A percentile compares a stretch with the other conserved stretches of the same genome.
Conservation (phyloP, 2,797 vertebrate species). For the Carduelis carduelis region DNA sequence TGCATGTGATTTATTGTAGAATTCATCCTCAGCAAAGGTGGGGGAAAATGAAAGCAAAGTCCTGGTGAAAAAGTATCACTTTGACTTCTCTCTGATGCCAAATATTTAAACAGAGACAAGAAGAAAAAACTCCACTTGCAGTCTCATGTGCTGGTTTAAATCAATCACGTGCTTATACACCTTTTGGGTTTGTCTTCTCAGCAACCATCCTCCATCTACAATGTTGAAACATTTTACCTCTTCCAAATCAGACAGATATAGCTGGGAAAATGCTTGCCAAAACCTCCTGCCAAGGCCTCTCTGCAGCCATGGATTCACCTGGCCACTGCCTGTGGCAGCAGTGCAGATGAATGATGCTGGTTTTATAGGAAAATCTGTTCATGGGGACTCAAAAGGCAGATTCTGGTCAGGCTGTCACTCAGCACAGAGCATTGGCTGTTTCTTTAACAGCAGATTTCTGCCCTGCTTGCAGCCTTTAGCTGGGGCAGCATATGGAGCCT, state of each 20-base stretch:
- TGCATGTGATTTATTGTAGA: neutral
- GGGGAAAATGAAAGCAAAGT: neutral
- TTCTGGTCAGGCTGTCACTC: neutral
- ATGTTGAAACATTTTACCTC: neutral
- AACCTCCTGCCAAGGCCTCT: neutral
- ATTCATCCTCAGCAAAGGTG: neutral
- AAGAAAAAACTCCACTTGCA: neutral
- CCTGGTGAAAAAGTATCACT: neutral
- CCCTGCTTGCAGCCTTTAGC: neutral
- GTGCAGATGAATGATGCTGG: neutral
- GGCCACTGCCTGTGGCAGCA: neutral
- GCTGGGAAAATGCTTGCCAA: rapidly evolving
- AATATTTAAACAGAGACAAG: neutral
- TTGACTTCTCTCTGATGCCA: neutral
- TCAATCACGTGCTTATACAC: rapidly evolving
- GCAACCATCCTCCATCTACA: neutral
- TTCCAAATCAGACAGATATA: neutral
- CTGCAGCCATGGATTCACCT: neutral
- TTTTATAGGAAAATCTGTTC: neutral
- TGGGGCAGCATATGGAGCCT: constrained; percentile 19
- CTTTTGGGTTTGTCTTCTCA: neutral
- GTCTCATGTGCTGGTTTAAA: neutral
- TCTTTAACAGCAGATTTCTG: neutral
- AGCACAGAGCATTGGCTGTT: neutral
- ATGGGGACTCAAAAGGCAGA: neutral